Evolutionary conservation across 37 sponge, comb jelly and placozoan species (phyloP).

Genomic region (Crambe crambe): DNA sequence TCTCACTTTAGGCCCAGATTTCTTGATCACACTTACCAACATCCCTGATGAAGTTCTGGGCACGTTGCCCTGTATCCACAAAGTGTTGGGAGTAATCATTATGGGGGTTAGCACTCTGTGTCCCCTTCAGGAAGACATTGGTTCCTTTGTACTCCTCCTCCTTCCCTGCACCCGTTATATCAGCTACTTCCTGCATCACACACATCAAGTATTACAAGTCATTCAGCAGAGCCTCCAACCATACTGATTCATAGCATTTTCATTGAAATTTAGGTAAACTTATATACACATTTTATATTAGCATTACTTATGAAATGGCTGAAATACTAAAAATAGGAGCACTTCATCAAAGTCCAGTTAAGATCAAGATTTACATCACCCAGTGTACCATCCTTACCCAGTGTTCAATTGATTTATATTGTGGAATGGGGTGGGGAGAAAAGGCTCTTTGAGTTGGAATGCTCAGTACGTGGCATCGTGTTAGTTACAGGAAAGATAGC

Average conservation of each 20-base stretch:
- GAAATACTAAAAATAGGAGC: too few relatives aligned
- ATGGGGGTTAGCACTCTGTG: slow-evolving; percentile 95
- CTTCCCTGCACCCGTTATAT: slow-evolving; percentile 1
- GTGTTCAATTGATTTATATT: too few relatives aligned
- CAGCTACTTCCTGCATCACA: slow-evolving; percentile 25
- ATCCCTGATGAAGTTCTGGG: slow-evolving; percentile 97
- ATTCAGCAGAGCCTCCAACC: not conserved
- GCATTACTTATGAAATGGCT: too few relatives aligned
- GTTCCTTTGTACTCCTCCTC: slow-evolving; percentile 59
- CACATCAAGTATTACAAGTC: not conserved
- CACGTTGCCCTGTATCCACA: slow-evolving; percentile 90
- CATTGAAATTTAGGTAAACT: not conserved
- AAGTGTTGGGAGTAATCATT: slow-evolving; percentile 98
- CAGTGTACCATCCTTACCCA: too few relatives aligned
- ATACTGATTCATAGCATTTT: not conserved
- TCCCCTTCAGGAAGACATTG: slow-evolving; percentile 78
- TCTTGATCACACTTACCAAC: slow-evolving; percentile 69
- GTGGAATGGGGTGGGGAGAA: too few relatives aligned
- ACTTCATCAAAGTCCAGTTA: too few relatives aligned
- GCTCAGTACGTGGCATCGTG: too few relatives aligned
- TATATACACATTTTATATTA: too few relatives aligned
- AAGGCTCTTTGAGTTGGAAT: too few relatives aligned
- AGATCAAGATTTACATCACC: too few relatives aligned
- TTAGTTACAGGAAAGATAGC: too few relatives aligned
- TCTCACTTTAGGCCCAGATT: too few relatives aligned